Evolutionary conservation across 2,113 vertebrate species (phyloP).

Genomic region (Vulpes vulpes): DNA sequence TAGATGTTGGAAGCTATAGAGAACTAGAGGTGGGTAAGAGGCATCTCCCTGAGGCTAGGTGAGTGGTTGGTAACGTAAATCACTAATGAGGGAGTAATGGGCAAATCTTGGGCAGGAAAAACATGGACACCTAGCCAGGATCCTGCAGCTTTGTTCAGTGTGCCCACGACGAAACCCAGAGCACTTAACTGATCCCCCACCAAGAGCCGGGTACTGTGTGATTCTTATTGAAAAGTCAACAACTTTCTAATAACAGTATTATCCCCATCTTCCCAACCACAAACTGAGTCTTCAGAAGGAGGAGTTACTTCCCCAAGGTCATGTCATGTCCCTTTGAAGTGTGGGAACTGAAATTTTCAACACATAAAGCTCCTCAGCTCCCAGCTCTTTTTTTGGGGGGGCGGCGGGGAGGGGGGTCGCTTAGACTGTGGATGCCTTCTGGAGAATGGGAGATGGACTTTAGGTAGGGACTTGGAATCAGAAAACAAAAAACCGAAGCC

Average conservation of each 20-base stretch:
- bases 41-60: not conserved
- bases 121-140: not conserved
- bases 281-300: not conserved
- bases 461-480: not conserved
- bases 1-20: not conserved
- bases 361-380: not conserved
- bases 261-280: not conserved
- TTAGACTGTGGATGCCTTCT: not conserved
- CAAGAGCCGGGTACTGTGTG: not conserved
- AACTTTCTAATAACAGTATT: conserved; percentile 26
- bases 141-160: not conserved
- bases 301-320: conserved; percentile 69
- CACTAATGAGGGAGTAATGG: not conserved
- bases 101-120: not conserved
- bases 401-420: too few species aligned
- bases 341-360: not conserved
- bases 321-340: conserved; percentile 7
- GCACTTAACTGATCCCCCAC: not conserved
- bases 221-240: not conserved
- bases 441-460: not conserved
- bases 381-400: not conserved
- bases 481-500: conserved; percentile 18
- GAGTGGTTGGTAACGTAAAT: not conserved
- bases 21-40: not conserved
- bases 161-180: not conserved